Percentiles rank a stretch among this genome's conserved stretches.
Evolutionary conservation across 92 coral and sea anemone species (phyloP).

Genomic region (Chrysogorgia sp.): DNA sequence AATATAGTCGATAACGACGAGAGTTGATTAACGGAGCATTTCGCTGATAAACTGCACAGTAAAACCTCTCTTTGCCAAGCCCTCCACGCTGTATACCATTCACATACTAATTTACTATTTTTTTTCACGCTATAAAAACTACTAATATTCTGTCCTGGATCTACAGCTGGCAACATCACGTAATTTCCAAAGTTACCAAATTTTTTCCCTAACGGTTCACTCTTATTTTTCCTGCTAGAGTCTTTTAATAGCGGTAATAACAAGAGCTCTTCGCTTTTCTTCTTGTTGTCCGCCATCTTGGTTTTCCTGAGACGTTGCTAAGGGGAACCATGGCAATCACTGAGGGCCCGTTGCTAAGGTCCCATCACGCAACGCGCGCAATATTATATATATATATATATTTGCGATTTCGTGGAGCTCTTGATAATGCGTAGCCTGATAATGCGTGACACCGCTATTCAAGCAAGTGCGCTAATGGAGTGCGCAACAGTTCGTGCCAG

Average conservation of each 20-base stretch:
- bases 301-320: background rate
- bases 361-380: too few species aligned
- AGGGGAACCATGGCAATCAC: background rate
- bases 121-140: slow-evolving; percentile 79
- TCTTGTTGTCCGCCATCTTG: background rate
- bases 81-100: slow-evolving; percentile 89
- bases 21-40: slow-evolving; percentile 79
- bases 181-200: slow-evolving; percentile 37
- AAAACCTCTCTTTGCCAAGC: slow-evolving; percentile 93
- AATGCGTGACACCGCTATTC: too few species aligned
- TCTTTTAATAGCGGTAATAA: background rate
- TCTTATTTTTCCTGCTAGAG: background rate
- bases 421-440: too few species aligned
- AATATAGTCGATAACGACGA: slow-evolving; percentile 76
- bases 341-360: too few species aligned
- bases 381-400: too few species aligned
- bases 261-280: background rate
- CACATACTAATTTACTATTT: slow-evolving; percentile 79
- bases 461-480: too few species aligned
- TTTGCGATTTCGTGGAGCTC: too few species aligned
- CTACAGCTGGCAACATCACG: slow-evolving; percentile 26
- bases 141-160: slow-evolving; percentile 61
- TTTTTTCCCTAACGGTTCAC: slow-evolving; percentile 3
- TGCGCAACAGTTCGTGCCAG: too few species aligned
- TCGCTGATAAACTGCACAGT: slow-evolving; percentile 86